phyloP scores from a whole-genome alignment of 2,888 invertebrate genomes.

The Agrochola circellaris region DNA sequence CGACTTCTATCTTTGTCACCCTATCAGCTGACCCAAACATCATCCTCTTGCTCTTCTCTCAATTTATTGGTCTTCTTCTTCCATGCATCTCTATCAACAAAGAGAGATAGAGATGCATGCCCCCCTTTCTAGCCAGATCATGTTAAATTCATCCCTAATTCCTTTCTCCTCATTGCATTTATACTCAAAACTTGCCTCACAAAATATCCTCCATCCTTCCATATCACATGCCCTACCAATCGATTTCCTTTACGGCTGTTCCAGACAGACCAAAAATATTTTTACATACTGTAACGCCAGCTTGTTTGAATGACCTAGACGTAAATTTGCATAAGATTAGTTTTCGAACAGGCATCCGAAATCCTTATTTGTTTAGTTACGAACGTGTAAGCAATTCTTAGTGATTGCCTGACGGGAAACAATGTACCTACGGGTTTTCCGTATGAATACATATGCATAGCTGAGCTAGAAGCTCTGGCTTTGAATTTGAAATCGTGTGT shows the following conservation, averaged over 20 bases:
- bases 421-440: slow-evolving; percentile 48
- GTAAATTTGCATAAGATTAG: slow-evolving; percentile 55
- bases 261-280: slow-evolving; percentile 17
- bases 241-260: not conserved
- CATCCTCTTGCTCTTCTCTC: not conserved
- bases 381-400: slow-evolving; percentile 46
- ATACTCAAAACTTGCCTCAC: not conserved
- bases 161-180: not conserved
- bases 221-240: too few relatives aligned
- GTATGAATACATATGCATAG: slow-evolving; percentile 50
- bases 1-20: not conserved
- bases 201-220: not conserved
- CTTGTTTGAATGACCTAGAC: slow-evolving; percentile 42
- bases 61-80: not conserved
- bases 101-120: too few relatives aligned
- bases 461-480: slow-evolving; percentile 20
- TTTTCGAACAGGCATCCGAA: slow-evolving; percentile 46
- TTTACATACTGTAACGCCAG: slow-evolving; percentile 25
- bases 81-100: too few relatives aligned
- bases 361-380: slow-evolving; percentile 39
- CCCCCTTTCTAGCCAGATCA: too few relatives aligned
- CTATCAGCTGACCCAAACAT: too few relatives aligned
- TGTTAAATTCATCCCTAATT: not conserved
- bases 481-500: slow-evolving; percentile 44
- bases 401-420: slow-evolving; percentile 17